A percentile compares a stretch with the other conserved stretches of the same genome.
Conservation (phyloP, 2,797 vertebrate genomes). For the Cynopterus sphinx region DNA sequence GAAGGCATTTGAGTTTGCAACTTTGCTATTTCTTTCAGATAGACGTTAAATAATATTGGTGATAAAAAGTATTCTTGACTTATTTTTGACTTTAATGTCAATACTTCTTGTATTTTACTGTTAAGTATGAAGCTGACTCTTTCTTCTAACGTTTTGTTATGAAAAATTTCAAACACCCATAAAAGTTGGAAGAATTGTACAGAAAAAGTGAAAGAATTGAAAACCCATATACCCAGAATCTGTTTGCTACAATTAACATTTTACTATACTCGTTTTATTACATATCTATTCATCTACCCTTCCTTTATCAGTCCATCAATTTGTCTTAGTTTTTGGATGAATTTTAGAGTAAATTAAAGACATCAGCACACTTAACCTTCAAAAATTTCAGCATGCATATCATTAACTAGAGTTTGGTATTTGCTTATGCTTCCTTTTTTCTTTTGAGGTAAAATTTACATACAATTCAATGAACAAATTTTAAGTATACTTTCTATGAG, state of each 20-base stretch:
- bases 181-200: background rate
- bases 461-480: background rate
- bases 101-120: background rate
- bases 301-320: background rate
- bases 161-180: background rate
- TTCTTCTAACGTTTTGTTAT: no score
- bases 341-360: background rate
- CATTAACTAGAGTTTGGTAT: conserved; percentile 29
- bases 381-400: background rate
- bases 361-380: background rate
- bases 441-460: background rate
- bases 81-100: conserved; percentile 21
- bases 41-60: background rate
- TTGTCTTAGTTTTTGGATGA: background rate
- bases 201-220: background rate
- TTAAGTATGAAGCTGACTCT: background rate
- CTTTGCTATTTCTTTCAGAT: conserved; percentile 29
- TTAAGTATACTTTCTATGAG: background rate
- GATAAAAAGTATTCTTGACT: conserved; percentile 5
- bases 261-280: conserved; percentile 19
- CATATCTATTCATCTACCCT: background rate
- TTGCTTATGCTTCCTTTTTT: background rate
- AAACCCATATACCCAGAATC: background rate
- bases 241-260: background rate
- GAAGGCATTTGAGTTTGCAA: conserved; percentile 43